Conservation (phyloP, 2,113 vertebrate species). For the Zosterops hypoxanthus region DNA sequence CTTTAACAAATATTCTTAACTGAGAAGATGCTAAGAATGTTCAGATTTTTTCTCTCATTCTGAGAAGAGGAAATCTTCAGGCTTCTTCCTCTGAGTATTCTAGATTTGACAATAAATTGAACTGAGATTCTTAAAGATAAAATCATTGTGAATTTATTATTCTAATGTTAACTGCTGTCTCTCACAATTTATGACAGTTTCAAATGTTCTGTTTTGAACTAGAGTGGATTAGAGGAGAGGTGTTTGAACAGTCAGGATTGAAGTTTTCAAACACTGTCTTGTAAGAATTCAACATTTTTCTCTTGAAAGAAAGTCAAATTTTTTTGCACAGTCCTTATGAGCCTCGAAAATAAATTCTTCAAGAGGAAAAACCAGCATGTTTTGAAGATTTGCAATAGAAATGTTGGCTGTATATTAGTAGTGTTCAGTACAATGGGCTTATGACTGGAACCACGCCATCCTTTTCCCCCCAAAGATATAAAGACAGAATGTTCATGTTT, state of each 20-base stretch:
- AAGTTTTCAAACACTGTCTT: background rate
- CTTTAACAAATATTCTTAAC: background rate
- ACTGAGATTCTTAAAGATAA: background rate
- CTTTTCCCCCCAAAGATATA: background rate
- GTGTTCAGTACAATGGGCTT: background rate
- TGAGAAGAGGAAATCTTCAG: background rate
- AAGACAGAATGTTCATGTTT: background rate
- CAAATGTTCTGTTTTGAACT: background rate
- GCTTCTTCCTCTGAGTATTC: background rate
- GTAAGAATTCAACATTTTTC: background rate
- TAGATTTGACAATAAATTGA: background rate
- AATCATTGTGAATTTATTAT: background rate
- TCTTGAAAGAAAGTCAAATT: background rate
- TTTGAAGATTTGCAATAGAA: background rate
- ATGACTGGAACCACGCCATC: background rate
- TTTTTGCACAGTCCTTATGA: background rate
- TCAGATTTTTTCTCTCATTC: background rate
- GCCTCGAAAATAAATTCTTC: background rate
- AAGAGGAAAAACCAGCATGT: background rate
- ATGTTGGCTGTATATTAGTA: background rate
- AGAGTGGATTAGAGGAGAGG: background rate
- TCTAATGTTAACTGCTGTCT: background rate
- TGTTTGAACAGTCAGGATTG: background rate
- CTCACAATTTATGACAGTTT: background rate
- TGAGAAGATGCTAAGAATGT: background rate